These are phyloP conservation scores for Sylvicola cinctus DNA, from an alignment of 2,888 invertebrate species.

Conservation along the genomic window DNA sequence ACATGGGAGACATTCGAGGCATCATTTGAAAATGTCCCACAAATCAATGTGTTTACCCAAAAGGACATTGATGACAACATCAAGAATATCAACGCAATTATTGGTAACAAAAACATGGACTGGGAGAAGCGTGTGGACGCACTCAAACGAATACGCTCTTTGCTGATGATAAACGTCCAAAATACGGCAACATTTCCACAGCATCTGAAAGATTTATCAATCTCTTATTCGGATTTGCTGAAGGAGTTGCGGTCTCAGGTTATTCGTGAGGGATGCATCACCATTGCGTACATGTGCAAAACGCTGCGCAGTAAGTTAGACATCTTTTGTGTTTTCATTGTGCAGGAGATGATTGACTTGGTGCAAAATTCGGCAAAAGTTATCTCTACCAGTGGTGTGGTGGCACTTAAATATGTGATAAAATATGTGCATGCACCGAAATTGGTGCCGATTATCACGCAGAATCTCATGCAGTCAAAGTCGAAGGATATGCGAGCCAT, in stretches of 20 bases:
- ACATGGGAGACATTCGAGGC: constrained; percentile 75
- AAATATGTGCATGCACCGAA: constrained; percentile 62
- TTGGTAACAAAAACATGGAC: constrained; percentile 65
- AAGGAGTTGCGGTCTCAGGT: constrained; percentile 81
- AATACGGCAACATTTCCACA: constrained; percentile 43
- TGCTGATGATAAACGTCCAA: constrained; percentile 62
- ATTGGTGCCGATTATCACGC: constrained; percentile 56
- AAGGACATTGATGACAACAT: constrained; percentile 69
- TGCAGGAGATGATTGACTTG: constrained; percentile 67
- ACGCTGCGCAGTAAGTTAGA: constrained; percentile 65
- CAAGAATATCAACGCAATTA: constrained; percentile 45
- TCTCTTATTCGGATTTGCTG: constrained; percentile 60
- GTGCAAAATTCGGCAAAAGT: constrained; percentile 94
- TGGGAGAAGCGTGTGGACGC: constrained; percentile 92
- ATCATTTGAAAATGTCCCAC: constrained; percentile 66
- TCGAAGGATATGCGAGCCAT: constrained; percentile 73
- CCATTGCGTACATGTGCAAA: constrained; percentile 81
- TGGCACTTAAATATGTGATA: constrained; percentile 75
- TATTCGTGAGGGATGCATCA: constrained; percentile 88
- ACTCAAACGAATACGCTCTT: constrained; percentile 62
- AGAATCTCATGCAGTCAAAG: constrained; percentile 58
- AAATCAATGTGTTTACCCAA: constrained; percentile 61
- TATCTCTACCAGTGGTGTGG: constrained; percentile 71
- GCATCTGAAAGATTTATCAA: constrained; percentile 57
- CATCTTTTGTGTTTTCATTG: constrained; percentile 61